A percentile compares a stretch with the other conserved stretches of the same genome.
Conservation (phyloP, 2,113 vertebrate species). For the Ia io region DNA sequence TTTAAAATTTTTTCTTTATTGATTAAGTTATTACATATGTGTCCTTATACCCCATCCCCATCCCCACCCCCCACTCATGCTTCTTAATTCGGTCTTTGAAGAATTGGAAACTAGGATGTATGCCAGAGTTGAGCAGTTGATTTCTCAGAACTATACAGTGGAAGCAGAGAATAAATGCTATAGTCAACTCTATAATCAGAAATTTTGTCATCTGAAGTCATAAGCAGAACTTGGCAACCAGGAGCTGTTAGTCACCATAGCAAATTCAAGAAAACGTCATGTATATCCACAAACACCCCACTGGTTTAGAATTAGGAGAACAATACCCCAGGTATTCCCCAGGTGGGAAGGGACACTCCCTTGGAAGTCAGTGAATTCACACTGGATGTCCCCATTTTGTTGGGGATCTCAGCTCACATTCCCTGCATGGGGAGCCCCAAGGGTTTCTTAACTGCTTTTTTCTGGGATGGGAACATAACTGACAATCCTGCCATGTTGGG, state of each 20-base stretch:
- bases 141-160: background rate
- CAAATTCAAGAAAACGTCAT: slow-evolving; percentile 48
- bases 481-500: slow-evolving; percentile 14
- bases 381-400: slow-evolving; percentile 67
- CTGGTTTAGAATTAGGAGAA: slow-evolving; percentile 20
- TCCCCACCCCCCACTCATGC: background rate
- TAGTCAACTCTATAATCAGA: background rate
- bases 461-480: slow-evolving; percentile 36
- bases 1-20: too few relatives aligned
- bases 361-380: slow-evolving; percentile 60
- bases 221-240: background rate
- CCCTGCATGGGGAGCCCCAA: slow-evolving; percentile 60
- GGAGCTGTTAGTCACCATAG: background rate
- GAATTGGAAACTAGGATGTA: slow-evolving; percentile 3
- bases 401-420: slow-evolving; percentile 48
- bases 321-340: slow-evolving; percentile 66
- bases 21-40: too few relatives aligned
- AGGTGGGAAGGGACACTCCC: slow-evolving; percentile 63
- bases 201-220: slow-evolving; percentile 35
- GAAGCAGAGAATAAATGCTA: slow-evolving; percentile 26
- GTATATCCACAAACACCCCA: slow-evolving; percentile 27
- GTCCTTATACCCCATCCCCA: too few relatives aligned
- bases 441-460: slow-evolving; percentile 59
- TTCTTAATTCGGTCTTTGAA: background rate
- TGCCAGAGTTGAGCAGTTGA: background rate